A percentile compares a stretch with the other conserved stretches of the same genome.
These are phyloP conservation scores for Blennius ocellaris DNA, from an alignment of 2,113 vertebrate species.

Conservation along the genomic window DNA sequence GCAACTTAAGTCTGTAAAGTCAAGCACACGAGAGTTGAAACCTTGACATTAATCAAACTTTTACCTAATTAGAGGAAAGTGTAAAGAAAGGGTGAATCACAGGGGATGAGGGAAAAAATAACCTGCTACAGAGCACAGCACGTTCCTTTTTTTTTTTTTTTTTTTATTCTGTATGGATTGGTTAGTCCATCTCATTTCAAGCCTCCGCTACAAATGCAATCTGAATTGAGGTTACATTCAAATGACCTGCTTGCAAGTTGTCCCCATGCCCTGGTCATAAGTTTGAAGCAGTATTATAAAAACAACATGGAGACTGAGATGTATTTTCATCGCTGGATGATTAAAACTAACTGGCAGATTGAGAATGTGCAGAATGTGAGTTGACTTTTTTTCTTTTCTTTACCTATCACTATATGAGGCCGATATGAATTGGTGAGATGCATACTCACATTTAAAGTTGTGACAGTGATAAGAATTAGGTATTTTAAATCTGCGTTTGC, in stretches of 20 bases:
- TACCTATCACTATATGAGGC: constrained; percentile 68
- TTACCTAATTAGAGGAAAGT: constrained; percentile 44
- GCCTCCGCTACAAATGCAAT: constrained; percentile 1
- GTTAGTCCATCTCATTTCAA: background rate
- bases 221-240: background rate
- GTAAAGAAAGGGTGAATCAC: constrained; percentile 34
- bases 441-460: constrained; percentile 29
- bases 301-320: constrained; percentile 71
- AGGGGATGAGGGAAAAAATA: constrained; percentile 13
- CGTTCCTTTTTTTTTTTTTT: background rate
- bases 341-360: constrained; percentile 75
- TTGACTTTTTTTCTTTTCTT: constrained; percentile 66
- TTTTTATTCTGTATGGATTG: background rate
- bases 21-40: constrained; percentile 4
- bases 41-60: constrained; percentile 39
- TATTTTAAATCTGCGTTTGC: too few species aligned
- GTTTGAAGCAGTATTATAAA: constrained; percentile 21
- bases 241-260: constrained; percentile 22
- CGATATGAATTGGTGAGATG: constrained; percentile 77
- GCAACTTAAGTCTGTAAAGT: constrained; percentile 8
- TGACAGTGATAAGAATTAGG: too few species aligned
- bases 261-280: background rate
- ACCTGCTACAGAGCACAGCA: background rate
- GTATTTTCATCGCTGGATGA: constrained; percentile 65
- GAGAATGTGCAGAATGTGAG: constrained; percentile 70